Evolutionary conservation across 2,797 vertebrate species (phyloP).

Genomic region (Aeoliscus strigatus): DNA sequence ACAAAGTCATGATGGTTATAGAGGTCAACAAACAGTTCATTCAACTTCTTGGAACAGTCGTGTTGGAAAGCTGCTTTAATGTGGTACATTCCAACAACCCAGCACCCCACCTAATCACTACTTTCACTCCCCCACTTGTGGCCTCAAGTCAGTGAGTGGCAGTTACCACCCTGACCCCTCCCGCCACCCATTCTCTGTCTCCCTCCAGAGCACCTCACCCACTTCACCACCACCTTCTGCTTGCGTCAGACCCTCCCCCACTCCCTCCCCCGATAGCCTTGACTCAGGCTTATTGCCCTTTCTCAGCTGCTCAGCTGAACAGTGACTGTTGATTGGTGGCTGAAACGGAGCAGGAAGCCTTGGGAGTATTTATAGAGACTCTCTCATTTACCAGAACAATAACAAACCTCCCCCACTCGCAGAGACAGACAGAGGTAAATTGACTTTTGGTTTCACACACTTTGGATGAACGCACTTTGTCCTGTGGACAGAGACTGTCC

Average conservation of each 20-base stretch:
- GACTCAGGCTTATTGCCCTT: constrained; percentile 68
- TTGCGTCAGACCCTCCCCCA: constrained; percentile 55
- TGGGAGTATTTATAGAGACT: constrained; percentile 77
- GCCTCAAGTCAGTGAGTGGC: constrained; percentile 50
- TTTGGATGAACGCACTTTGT: constrained; percentile 20
- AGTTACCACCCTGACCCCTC: constrained; percentile 30
- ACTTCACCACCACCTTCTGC: constrained; percentile 22
- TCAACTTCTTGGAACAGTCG: constrained; percentile 13
- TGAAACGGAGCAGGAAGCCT: constrained; percentile 70
- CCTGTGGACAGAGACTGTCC: background rate
- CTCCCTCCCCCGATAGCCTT: constrained; percentile 56
- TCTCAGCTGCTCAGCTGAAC: constrained; percentile 62
- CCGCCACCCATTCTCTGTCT: constrained; percentile 13
- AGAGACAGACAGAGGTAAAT: constrained; percentile 35
- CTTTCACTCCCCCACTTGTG: constrained; percentile 56
- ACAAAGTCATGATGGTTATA: background rate
- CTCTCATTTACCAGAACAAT: constrained; percentile 79
- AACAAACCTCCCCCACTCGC: constrained; percentile 65
- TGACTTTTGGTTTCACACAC: constrained; percentile 62
- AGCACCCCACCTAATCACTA: constrained; percentile 33
- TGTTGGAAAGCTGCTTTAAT: constrained; percentile 31
- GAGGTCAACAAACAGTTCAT: background rate
- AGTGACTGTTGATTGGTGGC: constrained; percentile 69
- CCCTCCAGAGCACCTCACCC: constrained; percentile 38
- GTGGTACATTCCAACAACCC: constrained; percentile 25